Percentiles rank a stretch among this genome's conserved stretches.
Conservation (phyloP, 2,797 vertebrate genomes). For the Peromyscus nudipes region DNA sequence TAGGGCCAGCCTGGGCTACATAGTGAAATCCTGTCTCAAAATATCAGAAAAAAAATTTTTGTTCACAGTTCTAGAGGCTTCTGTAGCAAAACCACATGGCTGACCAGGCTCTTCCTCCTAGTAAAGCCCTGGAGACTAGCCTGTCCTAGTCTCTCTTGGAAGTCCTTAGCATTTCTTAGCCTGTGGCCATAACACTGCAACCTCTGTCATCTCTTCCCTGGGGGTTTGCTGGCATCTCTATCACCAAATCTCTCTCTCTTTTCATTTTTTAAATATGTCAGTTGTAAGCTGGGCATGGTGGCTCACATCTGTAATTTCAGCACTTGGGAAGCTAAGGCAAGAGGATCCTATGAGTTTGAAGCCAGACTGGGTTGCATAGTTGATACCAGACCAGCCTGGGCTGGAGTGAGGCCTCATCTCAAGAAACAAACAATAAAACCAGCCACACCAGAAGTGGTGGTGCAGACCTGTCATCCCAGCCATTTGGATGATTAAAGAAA, state of each 20-base stretch:
- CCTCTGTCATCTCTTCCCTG: not conserved
- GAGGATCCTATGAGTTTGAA: not conserved
- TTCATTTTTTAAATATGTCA: not conserved
- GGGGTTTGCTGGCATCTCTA: not conserved
- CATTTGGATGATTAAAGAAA: not conserved
- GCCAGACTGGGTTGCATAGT: not conserved
- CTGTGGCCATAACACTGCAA: not conserved
- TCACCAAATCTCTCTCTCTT: not conserved
- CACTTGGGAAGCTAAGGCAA: not conserved
- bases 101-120: not conserved
- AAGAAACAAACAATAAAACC: not conserved
- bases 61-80: not conserved
- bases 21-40: not conserved
- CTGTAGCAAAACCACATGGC: not conserved
- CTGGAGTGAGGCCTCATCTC: not conserved
- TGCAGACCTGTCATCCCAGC: not conserved
- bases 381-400: not conserved
- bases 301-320: not conserved
- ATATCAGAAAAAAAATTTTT: not conserved
- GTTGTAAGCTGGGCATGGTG: not conserved
- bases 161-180: too few species aligned
- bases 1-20: not conserved
- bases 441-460: not conserved
- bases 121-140: not conserved
- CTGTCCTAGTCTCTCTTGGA: not conserved